Base-by-base conservation (phyloP, 2,888 invertebrate genomes). In the Dryocosmus kuriphilus region DNA sequence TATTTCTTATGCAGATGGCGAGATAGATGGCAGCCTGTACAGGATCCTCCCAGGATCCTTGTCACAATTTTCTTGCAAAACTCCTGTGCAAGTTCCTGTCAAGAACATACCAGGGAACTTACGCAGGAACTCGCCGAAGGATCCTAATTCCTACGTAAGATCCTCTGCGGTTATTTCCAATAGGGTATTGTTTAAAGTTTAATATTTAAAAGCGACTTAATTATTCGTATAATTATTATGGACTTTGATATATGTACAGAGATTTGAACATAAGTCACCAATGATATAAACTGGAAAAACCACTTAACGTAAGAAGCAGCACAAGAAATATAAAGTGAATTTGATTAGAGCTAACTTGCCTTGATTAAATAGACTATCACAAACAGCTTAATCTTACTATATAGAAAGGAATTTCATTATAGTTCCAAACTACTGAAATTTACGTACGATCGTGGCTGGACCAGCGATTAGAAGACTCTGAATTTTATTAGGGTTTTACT, bases 371-470 rank as follows among this genome's bases (percentile, higher is more conserved):
- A 32, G 19, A 51, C 74, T 71, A 79, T 65, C 61, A 67, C 67
- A 63, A 75, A 77, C 62, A 77, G 74, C 77, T 77, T 79, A 79
- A 77, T 77, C 67, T 76, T 79, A 77, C 61, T 61, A n/a, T n/a
- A n/a, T n/a, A 75, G 77, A 76, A 77, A 77, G 77, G 77, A 79
- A 77, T 79, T 79, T 79, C 79, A 79, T 79, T 79, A 41, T 41
- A 79, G 9, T 65, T 32, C 32, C 71, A 62, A 74, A 75, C 74
- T 74, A 76, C 74, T 71, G 71, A 79, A 77, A 75, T 77, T 71
- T 77, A 73, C 75, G 63, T 75, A 51, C 77, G 62, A 55, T 79
- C 67, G 71, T 75, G 61, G 55, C 51, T 67, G 61, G 61, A 46
- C 22, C 57, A 24, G 35, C 74, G 63, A 74, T 79, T 73, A 51